These are phyloP conservation scores for Ailurus styani DNA, from an alignment of 2,113 vertebrate species.

Conservation along the genomic window DNA sequence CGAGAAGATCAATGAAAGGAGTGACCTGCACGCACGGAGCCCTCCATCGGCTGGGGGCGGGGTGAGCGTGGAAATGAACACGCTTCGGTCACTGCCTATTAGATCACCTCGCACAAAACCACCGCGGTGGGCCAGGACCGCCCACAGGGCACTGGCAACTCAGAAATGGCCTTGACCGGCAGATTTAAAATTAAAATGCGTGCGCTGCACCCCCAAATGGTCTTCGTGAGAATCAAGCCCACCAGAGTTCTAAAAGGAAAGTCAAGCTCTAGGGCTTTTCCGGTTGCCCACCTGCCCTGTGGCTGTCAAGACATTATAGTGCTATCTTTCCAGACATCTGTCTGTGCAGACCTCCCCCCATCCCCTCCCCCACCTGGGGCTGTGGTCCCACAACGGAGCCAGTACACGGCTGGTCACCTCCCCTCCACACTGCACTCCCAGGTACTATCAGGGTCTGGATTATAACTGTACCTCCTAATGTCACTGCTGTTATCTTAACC, in stretches of 20 bases:
- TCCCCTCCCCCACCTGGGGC: background rate
- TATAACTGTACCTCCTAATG: background rate
- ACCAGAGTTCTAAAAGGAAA: background rate
- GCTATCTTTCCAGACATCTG: background rate
- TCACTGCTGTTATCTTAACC: background rate
- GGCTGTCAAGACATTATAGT: background rate
- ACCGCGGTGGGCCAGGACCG: rapidly evolving
- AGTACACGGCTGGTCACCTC: background rate
- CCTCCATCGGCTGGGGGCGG: background rate
- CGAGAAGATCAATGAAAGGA: background rate
- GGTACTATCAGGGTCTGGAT: background rate
- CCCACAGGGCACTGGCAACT: background rate
- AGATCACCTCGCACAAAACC: rapidly evolving
- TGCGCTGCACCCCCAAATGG: background rate
- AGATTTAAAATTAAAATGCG: background rate
- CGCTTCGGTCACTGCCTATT: slow-evolving; percentile 43
- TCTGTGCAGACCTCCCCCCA: background rate
- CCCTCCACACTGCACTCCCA: background rate
- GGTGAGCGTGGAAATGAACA: slow-evolving; percentile 54
- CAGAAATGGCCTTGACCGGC: background rate
- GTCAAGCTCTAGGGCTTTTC: background rate
- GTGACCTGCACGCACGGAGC: background rate
- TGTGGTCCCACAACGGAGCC: background rate
- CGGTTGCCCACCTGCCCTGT: background rate
- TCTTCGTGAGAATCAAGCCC: background rate